Evolutionary conservation across 2,797 vertebrate genomes (phyloP).

Genomic region (Crax fasciolata): DNA sequence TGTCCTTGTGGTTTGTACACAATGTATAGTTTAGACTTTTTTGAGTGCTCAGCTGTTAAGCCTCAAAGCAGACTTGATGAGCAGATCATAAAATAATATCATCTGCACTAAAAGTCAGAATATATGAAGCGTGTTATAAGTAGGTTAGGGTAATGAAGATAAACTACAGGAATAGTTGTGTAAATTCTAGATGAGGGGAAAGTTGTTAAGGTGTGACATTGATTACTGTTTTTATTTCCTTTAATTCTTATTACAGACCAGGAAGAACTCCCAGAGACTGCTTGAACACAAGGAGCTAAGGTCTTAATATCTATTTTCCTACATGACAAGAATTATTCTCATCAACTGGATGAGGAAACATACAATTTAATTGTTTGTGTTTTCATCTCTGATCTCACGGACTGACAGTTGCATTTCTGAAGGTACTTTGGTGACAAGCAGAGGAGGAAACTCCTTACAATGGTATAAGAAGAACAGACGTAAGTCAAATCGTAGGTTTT

Average conservation of each 20-base stretch:
- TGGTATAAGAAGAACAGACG: not conserved
- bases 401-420: not conserved
- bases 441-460: not conserved
- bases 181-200: not conserved
- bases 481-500: not conserved
- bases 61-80: not conserved
- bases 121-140: not conserved
- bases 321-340: not conserved
- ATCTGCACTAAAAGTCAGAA: slow-evolving; percentile 1
- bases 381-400: not conserved
- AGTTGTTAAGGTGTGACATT: not conserved
- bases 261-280: not conserved
- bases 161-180: not conserved
- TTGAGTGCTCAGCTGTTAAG: not conserved
- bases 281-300: not conserved
- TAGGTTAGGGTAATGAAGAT: slow-evolving; percentile 7
- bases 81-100: not conserved
- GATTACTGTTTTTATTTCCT: not conserved
- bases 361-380: not conserved
- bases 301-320: not conserved
- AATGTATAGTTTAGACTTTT: not conserved
- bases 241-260: not conserved
- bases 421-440: not conserved
- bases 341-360: not conserved
- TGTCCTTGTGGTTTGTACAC: not conserved